Percentiles rank a stretch among this genome's conserved stretches.
These are phyloP conservation scores for Leucoptera coffeella DNA, from an alignment of 2,888 invertebrate species.

Conservation along the genomic window DNA sequence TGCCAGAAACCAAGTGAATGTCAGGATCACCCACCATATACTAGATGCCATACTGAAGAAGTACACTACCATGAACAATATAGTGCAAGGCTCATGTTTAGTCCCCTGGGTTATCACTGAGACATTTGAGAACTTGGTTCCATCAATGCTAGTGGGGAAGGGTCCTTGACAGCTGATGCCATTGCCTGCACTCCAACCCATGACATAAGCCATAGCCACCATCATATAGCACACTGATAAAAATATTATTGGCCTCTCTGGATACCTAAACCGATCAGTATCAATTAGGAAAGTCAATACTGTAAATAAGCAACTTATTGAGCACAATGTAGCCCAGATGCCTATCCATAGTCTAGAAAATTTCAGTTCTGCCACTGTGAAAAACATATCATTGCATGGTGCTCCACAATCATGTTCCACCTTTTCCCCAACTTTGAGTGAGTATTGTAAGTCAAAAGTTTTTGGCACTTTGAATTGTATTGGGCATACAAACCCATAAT, in stretches of 20 bases:
- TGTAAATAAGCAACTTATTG: conserved; percentile 87
- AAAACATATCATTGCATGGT: conserved; percentile 91
- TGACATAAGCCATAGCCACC: conserved; percentile 88
- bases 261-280: conserved; percentile 92
- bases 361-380: conserved; percentile 70
- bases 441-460: conserved; percentile 75
- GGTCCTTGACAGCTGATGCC: conserved; percentile 79
- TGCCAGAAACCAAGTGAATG: conserved; percentile 93
- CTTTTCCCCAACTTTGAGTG: conserved; percentile 75
- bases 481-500: conserved; percentile 83
- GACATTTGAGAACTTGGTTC: conserved; percentile 67
- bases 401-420: conserved; percentile 74
- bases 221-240: conserved; percentile 93
- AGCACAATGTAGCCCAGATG: conserved; percentile 86
- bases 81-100: conserved; percentile 78
- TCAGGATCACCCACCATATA: conserved; percentile 96
- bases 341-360: conserved; percentile 91
- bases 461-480: conserved; percentile 78
- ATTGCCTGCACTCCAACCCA: conserved; percentile 78
- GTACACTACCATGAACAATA: conserved; percentile 92
- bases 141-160: conserved; percentile 63
- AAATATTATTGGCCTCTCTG: conserved; percentile 96
- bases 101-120: conserved; percentile 85
- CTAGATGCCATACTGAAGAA: conserved; percentile 96
- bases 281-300: conserved; percentile 91